A percentile compares a stretch with the other conserved stretches of the same genome.
These are phyloP conservation scores for Zoanthus solanderi DNA, from an alignment of 92 coral and sea anemone species.

Conservation along the genomic window DNA sequence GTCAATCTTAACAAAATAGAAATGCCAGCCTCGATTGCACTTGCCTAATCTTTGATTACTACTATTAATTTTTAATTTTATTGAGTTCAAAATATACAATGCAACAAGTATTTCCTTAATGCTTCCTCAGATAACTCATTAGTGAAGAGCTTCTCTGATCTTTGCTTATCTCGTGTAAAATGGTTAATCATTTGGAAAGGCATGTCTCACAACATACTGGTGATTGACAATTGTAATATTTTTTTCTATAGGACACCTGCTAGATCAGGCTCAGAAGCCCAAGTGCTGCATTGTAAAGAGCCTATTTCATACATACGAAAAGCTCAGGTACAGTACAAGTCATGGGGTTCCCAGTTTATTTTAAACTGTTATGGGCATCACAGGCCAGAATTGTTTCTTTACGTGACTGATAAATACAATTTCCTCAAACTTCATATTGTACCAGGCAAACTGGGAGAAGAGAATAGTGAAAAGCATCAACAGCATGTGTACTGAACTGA, in stretches of 20 bases:
- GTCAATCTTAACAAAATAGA: too few species aligned
- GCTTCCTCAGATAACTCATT: too few species aligned
- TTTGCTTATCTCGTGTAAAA: too few species aligned
- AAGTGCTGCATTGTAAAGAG: slow-evolving; percentile 67
- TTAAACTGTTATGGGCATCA: not conserved
- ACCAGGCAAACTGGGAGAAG: slow-evolving; percentile 95
- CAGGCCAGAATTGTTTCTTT: not conserved
- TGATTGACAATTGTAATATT: not conserved
- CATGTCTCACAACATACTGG: too few species aligned
- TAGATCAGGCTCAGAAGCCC: slow-evolving; percentile 41
- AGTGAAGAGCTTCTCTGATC: too few species aligned
- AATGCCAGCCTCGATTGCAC: too few species aligned
- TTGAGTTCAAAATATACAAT: too few species aligned
- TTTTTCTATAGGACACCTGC: not conserved
- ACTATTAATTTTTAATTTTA: too few species aligned
- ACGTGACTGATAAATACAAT: not conserved
- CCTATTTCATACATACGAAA: slow-evolving; percentile 89
- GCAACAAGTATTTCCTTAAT: too few species aligned
- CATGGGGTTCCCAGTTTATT: not conserved
- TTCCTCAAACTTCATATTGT: not conserved
- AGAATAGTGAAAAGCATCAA: slow-evolving; percentile 96
- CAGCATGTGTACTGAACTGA: slow-evolving; percentile 97
- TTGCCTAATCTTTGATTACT: too few species aligned
- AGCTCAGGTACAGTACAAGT: slow-evolving; percentile 79
- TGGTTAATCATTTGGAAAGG: too few species aligned